Evolutionary conservation across 2,888 invertebrate species (phyloP).

Genomic region (Drosophila paramelanica): DNA sequence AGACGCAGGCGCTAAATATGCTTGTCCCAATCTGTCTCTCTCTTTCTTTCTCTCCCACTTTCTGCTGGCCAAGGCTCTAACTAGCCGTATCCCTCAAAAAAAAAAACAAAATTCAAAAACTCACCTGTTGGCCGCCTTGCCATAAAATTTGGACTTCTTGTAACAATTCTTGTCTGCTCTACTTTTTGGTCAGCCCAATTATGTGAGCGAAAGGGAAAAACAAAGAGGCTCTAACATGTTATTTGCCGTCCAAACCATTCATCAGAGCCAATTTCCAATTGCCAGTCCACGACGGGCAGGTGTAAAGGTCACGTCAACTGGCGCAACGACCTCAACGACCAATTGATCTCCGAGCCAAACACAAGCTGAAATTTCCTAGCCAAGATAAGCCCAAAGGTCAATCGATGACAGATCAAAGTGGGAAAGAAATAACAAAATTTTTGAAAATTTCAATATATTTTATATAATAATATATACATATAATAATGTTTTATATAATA

Average conservation of each 20-base stretch:
- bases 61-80: slow-evolving; percentile 46
- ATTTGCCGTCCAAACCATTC: slow-evolving; percentile 53
- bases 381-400: not conserved
- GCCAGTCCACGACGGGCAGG: slow-evolving; percentile 44
- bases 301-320: slow-evolving; percentile 46
- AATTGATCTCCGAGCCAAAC: slow-evolving; percentile 1
- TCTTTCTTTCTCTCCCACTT: not conserved
- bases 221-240: slow-evolving; percentile 39
- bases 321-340: slow-evolving; percentile 17
- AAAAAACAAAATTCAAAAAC: slow-evolving; percentile 16
- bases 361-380: slow-evolving; percentile 9
- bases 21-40: slow-evolving; percentile 22
- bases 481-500: too few relatives aligned
- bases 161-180: slow-evolving; percentile 9
- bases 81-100: slow-evolving; percentile 61
- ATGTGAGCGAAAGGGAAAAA: slow-evolving; percentile 18
- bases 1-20: slow-evolving; percentile 58
- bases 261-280: slow-evolving; percentile 29
- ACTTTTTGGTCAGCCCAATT: slow-evolving; percentile 14
- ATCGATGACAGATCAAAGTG: too few relatives aligned
- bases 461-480: too few relatives aligned
- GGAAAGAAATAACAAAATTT: too few relatives aligned
- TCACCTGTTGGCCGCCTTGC: slow-evolving; percentile 61
- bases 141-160: not conserved
- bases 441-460: too few relatives aligned